Conservation (phyloP, 1,140 invertebrate species). For the Ptiloglossa arizonensis region DNA sequence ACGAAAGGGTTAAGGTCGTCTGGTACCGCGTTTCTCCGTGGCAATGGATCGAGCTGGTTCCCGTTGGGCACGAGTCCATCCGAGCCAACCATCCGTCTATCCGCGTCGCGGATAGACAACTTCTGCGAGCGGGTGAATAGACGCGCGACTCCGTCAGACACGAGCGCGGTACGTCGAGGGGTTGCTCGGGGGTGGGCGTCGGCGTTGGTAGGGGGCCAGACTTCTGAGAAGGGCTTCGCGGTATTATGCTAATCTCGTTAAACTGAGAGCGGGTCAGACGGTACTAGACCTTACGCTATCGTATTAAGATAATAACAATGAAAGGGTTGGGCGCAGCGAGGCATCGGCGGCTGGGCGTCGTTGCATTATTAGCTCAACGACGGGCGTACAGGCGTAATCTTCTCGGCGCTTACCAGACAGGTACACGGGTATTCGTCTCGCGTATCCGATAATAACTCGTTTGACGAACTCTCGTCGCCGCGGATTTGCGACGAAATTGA, state of each 20-base stretch:
- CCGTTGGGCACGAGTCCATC: conserved; percentile 23
- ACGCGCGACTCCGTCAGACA: conserved; percentile 47
- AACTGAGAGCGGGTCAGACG: conserved; percentile 71
- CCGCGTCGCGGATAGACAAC: conserved; percentile 36
- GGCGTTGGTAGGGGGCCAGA: conserved; percentile 51
- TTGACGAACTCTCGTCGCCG: conserved; percentile 23
- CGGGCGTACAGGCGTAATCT: conserved; percentile 57
- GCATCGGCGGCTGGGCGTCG: conserved; percentile 52
- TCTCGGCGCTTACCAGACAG: conserved; percentile 50
- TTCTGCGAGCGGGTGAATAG: conserved; percentile 43
- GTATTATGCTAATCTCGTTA: conserved; percentile 77
- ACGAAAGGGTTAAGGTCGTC: too few species aligned
- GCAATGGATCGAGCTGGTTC: too few species aligned
- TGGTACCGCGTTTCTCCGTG: too few species aligned
- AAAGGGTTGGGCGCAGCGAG: conserved; percentile 63
- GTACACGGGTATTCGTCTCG: conserved; percentile 50
- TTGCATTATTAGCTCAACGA: conserved; percentile 60
- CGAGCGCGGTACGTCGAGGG: conserved; percentile 17
- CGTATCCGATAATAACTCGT: conserved; percentile 53
- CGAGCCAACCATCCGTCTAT: conserved; percentile 40
- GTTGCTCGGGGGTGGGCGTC: background rate
- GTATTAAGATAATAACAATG: conserved; percentile 74
- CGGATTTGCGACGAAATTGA: conserved; percentile 39
- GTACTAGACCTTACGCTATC: conserved; percentile 70
- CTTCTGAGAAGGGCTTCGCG: conserved; percentile 73